Base-by-base conservation (phyloP, 2,797 vertebrate species). In the Tarsius wallacei region DNA sequence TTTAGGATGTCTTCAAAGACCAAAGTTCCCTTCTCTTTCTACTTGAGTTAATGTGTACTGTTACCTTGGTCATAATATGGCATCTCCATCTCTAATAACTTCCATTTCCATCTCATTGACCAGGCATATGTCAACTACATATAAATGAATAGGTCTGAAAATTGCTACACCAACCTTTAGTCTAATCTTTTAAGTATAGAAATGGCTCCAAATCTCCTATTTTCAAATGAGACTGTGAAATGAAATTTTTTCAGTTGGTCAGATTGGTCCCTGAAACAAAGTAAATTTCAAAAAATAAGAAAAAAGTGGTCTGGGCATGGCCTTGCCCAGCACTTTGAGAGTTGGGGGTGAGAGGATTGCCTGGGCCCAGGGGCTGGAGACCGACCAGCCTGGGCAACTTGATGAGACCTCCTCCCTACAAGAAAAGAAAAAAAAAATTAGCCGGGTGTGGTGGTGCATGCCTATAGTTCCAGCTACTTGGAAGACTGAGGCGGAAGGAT, bases 81-180 rank as follows among this genome's bases (percentile, higher is more conserved):
- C 14, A 42, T 68, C 47, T 71, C 7, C 61, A 10, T 88, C 24
- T 88, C 5, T 61, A 85, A 19, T 84, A 55, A 92, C 85, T 89
- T 95, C 10, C 9, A 26, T 63, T 81, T 91, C 9, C 61, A 55
- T 81, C 55, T 86, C 24, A 77, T 33, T 93, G 77, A 91, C 31
- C 31, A 91, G 57, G 21, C 24, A 59, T 74, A 1, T 74, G 59
- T 91, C 77, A 68, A 64, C 63, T 90, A 28, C 10, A 28, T 78
- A 26, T 82, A 76, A 96, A 71, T 77, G 22, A 26, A 9, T 95
- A 47, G 6, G 88, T 80, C 49, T 87, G 81, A 87, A 90, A 97
- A 36, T 17, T 61, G 28, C 17, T 66, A 3, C 15, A 78, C 2
- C 21, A 81, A n/a, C 24, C 66, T 59, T 82, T 77, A 86, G 73